Base-by-base conservation (phyloP, 2,797 vertebrate species). In the Diceros bicornis region DNA sequence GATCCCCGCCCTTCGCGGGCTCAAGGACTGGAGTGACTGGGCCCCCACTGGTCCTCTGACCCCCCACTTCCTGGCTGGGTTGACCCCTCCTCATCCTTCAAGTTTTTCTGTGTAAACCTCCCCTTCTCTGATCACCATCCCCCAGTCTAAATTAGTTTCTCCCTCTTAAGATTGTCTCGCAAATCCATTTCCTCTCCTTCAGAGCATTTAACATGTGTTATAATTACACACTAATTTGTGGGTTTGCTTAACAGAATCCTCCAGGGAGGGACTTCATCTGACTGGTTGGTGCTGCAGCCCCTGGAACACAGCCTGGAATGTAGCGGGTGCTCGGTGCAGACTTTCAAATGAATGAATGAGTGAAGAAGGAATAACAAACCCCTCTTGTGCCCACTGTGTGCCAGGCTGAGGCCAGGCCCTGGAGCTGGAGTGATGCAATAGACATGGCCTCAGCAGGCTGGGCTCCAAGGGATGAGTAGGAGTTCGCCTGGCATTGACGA, bases 121-220 rank as follows among this genome's bases (percentile, higher is more conserved):
- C 14, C 25, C 69, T 91, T 62, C 87, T 85, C 77, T 74, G 59
- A 83, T 77, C 57, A 41, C 85, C 14, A 0, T 1, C 23, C 62
- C 25, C 74, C 17, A 55, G 34, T 52, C 81, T 79, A 84, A 96
- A 91, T 82, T 44, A 96, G 84, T 69, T 71, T 94, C 86, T 94
- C 61, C 86, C 83, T 96, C 86, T 52, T 72, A 75, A 95, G 81
- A 5, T 47, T 92, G 81, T 71, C 87, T 44, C 88, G 84, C 74
- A 74, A 66, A 89, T 50, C 55, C 41, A 74, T 75, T 95, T 95
- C 93, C 64, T 92, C 82, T 95, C 92, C 94, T 77, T 50, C 50
- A 32, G 71, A 88, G 84, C 72, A 69, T 90, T 82, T 93, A 82
- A 27, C 44, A 17, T 7, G 27, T 44, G 32, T 64, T 72, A 77